A percentile compares a stretch with the other conserved stretches of the same genome.
These are phyloP conservation scores for Zoanthus sociatus DNA, from an alignment of 92 coral and sea anemone genomes.

Conservation along the genomic window DNA sequence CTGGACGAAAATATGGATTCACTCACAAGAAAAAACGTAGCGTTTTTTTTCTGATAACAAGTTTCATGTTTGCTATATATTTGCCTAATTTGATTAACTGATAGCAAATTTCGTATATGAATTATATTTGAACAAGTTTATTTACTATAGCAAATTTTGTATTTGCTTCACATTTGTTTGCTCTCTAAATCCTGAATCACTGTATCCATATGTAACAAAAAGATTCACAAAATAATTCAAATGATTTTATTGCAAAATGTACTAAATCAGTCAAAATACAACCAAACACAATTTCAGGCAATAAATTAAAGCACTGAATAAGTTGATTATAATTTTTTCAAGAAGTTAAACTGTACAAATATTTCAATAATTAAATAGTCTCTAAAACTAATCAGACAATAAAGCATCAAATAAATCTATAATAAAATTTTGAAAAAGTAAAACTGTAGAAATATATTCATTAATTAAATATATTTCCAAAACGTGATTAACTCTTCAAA, in stretches of 20 bases:
- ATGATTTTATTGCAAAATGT: neutral
- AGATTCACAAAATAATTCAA: no score
- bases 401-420: neutral
- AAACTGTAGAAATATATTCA: neutral
- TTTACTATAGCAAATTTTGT: neutral
- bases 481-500: no score
- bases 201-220: no score
- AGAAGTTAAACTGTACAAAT: constrained; percentile 13
- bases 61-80: constrained; percentile 16
- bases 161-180: constrained; percentile 21
- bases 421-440: neutral
- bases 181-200: neutral
- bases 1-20: no score
- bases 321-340: constrained; percentile 3
- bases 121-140: neutral
- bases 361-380: constrained; percentile 16
- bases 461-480: no score
- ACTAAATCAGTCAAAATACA: constrained; percentile 30
- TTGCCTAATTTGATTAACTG: constrained; percentile 2
- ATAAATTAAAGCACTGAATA: constrained; percentile 3
- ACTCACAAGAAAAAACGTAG: neutral
- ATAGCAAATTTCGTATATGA: constrained; percentile 17
- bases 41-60: constrained; percentile 8
- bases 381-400: constrained; percentile 9
- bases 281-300: constrained; percentile 20